A percentile compares a stretch with the other conserved stretches of the same genome.
Conservation (phyloP, 2,888 invertebrate species). For the Dyspetes luteomarginatus region DNA sequence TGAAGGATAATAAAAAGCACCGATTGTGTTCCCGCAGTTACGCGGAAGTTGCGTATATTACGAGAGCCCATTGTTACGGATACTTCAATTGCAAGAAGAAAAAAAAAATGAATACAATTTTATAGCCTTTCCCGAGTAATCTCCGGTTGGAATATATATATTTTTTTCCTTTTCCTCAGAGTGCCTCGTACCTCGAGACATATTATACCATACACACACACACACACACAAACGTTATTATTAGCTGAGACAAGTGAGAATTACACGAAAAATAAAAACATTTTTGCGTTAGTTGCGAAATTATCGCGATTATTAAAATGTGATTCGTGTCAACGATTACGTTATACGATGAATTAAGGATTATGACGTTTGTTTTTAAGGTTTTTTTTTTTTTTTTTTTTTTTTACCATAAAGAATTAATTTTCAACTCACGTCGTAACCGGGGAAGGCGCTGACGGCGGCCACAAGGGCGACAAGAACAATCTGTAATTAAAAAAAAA, state of each 20-base stretch:
- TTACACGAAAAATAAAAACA: not conserved
- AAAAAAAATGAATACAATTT: slow-evolving; percentile 23
- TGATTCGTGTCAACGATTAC: slow-evolving; percentile 60
- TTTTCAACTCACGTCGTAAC: slow-evolving; percentile 72
- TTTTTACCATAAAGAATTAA: slow-evolving; percentile 7
- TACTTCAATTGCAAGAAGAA: slow-evolving; percentile 23
- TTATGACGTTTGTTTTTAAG: too few species aligned
- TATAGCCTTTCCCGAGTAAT: slow-evolving; percentile 6
- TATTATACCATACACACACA: too few species aligned
- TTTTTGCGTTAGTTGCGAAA: slow-evolving; percentile 44
- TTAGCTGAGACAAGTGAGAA: not conserved
- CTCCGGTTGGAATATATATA: not conserved
- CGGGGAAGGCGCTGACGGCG: slow-evolving; percentile 78
- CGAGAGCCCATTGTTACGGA: slow-evolving; percentile 43
- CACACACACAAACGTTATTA: not conserved
- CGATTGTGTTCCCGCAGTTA: not conserved
- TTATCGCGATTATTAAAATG: slow-evolving; percentile 17
- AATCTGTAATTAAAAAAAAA: slow-evolving; percentile 72
- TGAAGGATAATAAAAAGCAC: slow-evolving; percentile 3
- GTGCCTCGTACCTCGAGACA: slow-evolving; percentile 45
- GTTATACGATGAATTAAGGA: slow-evolving; percentile 57
- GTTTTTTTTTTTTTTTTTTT: not conserved
- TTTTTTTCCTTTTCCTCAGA: not conserved
- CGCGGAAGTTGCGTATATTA: slow-evolving; percentile 38
- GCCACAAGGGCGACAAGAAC: slow-evolving; percentile 80